Base-by-base conservation (phyloP, 2,888 invertebrate species). In the Graphium colonna region DNA sequence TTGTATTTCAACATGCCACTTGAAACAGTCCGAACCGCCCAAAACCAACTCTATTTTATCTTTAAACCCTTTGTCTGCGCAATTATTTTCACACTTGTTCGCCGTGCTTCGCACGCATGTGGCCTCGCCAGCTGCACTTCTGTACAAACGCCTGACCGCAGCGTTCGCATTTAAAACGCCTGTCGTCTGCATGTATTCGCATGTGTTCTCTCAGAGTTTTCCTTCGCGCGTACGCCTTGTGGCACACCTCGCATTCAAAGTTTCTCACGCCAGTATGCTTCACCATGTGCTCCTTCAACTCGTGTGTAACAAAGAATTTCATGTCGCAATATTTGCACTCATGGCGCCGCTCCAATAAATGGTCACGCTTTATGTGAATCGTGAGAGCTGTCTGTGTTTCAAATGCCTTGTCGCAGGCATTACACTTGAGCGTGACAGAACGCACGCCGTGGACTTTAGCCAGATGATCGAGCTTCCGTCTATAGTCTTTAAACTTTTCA, bases 281-380 rank as follows among this genome's bases (percentile, higher is more conserved):
- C 0, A 71, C 57, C 64, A 67, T 63, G 8, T 75, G 75, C 31
- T 68, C 62, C 1, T 65, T 63, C 4, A 77, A 53, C n/a, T 68
- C 62, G 1, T 57, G 47, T 0, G 59, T 59, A 0, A 60, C 55
- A 21, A 64, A 72, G 56, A 75, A 76, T 0, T 51, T 67, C 55
- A 62, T 73, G 1, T 71, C 67, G 15, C 75, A 76, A 0, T 57
- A n/a, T 0, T 57, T 28, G 16, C 77, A 77, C 38, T 62, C 60
- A 49, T 68, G 65, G 0, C 60, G 55, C 15, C 71, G 63, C 42
- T 77, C 71, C 61, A 74, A 65, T 31, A 86, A 66, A 45, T 86
- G 87, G 1, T 79, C 67, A 8, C 65, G 58, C 40, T 68, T 69
- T 2, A 64, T 64, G 49, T 77, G 77, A 0, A 60, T 56, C 1